Conservation (phyloP, 2,888 invertebrate species). For the Patella ulyssiponensis region DNA sequence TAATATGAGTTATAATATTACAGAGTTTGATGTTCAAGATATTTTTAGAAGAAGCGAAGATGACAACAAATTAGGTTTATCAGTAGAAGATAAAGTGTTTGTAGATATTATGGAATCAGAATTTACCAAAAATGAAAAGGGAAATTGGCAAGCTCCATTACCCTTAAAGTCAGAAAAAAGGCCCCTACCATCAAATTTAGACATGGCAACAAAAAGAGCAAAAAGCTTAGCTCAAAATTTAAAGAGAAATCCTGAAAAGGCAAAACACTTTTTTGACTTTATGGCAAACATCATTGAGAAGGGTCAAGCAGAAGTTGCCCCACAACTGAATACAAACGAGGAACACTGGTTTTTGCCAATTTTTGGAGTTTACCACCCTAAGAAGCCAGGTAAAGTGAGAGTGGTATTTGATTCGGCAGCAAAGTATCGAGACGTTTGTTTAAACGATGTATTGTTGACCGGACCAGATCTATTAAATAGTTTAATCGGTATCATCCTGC, state of each 20-base stretch:
- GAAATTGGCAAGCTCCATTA: constrained; percentile 17
- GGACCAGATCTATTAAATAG: not conserved
- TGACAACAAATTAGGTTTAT: constrained; percentile 8
- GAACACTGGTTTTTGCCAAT: not conserved
- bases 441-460: not conserved
- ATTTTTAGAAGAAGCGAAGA: constrained; percentile 1
- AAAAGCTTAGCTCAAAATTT: constrained; percentile 5
- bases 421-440: not conserved
- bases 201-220: constrained; percentile 9
- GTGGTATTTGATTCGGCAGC: not conserved
- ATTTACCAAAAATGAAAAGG: constrained; percentile 5
- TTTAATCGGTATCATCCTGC: not conserved
- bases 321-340: not conserved
- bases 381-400: constrained; percentile 21
- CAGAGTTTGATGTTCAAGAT: not conserved
- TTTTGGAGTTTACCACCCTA: constrained; percentile 27
- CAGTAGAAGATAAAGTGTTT: constrained; percentile 14
- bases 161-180: not conserved
- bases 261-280: constrained; percentile 15
- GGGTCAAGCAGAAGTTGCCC: constrained; percentile 24
- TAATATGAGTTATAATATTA: not conserved
- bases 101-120: not conserved
- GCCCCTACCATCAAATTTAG: constrained; percentile 6
- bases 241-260: constrained; percentile 8
- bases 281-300: constrained; percentile 13